phyloP scores from a whole-genome alignment of 2,797 vertebrate species.

The Acestrorhynchus altus region DNA sequence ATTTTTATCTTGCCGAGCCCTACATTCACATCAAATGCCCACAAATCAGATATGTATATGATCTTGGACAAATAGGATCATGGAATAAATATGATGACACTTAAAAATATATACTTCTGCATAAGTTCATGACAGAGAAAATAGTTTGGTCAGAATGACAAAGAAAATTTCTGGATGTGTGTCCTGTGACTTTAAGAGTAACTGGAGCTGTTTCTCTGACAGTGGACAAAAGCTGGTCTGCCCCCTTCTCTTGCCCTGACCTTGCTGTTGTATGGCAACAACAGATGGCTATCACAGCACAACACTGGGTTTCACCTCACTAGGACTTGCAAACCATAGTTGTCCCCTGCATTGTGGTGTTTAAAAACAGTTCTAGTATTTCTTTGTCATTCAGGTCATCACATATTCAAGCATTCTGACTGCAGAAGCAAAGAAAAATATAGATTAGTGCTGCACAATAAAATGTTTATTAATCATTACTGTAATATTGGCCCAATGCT shows the following conservation, averaged over 20 bases:
- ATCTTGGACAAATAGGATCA: background rate
- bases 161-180: background rate
- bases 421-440: background rate
- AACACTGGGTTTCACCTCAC: conserved; percentile 56
- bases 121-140: background rate
- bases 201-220: conserved; percentile 43
- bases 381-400: background rate
- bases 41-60: too few relatives aligned
- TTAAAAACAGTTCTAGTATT: background rate
- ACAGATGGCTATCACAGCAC: conserved; percentile 70
- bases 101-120: background rate
- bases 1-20: too few relatives aligned
- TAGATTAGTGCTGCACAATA: background rate
- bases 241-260: conserved; percentile 72
- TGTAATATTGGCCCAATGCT: background rate
- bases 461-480: background rate
- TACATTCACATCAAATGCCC: too few relatives aligned
- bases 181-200: conserved; percentile 66
- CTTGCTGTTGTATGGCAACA: conserved; percentile 65
- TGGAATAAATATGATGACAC: background rate
- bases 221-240: conserved; percentile 66
- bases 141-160: background rate
- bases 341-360: background rate
- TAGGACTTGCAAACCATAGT: conserved; percentile 39
- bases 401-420: background rate